Percentiles rank a stretch among this genome's conserved stretches.
These are phyloP conservation scores for Hippoglossus hippoglossus DNA, from an alignment of 2,797 vertebrate species.

Conservation along the genomic window DNA sequence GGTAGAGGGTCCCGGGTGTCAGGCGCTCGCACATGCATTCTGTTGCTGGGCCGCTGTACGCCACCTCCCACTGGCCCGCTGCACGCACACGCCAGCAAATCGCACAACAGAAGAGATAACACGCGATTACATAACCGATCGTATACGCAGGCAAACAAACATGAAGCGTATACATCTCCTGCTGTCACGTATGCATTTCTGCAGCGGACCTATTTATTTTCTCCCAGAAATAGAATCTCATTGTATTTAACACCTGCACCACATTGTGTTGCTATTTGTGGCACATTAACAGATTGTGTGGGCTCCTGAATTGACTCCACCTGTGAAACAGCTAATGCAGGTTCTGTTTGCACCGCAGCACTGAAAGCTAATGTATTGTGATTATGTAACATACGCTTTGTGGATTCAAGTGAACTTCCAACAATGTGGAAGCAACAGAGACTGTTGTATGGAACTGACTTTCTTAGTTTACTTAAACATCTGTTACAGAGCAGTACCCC, in stretches of 20 bases:
- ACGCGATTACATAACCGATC: conserved; percentile 2
- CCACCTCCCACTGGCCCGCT: conserved; percentile 94
- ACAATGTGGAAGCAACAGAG: too few relatives aligned
- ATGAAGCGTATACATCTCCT: neutral
- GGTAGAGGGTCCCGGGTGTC: conserved; percentile 94
- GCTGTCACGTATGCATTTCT: neutral
- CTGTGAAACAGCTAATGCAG: conserved; percentile 14
- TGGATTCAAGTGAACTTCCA: too few relatives aligned
- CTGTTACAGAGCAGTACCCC: too few relatives aligned
- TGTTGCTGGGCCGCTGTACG: conserved; percentile 91
- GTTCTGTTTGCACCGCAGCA: neutral
- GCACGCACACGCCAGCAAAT: conserved; percentile 42
- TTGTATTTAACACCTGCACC: neutral
- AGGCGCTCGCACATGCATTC: conserved; percentile 91
- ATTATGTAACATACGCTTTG: neutral
- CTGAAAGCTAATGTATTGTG: neutral
- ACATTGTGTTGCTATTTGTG: neutral
- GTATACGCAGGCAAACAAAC: neutral
- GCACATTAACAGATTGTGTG: neutral
- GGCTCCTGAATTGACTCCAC: neutral
- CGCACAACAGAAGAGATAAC: neutral
- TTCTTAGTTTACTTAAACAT: too few relatives aligned
- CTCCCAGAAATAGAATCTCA: conserved; percentile 12
- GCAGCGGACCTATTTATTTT: conserved; percentile 1
- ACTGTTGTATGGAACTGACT: neutral